Evolutionary conservation across 2,797 vertebrate genomes (phyloP).

Genomic region (Sternotherus odoratus): DNA sequence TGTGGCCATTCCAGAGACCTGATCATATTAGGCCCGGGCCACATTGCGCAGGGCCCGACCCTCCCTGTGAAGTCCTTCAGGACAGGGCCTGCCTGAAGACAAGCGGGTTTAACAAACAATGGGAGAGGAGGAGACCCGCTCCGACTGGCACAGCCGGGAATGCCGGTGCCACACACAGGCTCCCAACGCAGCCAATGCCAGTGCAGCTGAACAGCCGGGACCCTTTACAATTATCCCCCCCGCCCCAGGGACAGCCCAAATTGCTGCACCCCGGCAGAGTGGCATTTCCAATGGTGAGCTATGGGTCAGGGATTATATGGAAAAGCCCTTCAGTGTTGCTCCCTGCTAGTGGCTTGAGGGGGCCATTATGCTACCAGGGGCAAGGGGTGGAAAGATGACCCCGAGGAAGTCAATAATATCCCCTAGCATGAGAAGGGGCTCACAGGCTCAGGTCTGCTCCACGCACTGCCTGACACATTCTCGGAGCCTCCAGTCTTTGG

Average conservation of each 20-base stretch:
- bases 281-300: fast-evolving
- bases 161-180: background rate
- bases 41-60: background rate
- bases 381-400: background rate
- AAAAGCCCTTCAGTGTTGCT: background rate
- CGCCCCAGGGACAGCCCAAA: background rate
- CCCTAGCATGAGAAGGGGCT: background rate
- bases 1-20: background rate
- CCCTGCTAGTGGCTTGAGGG: background rate
- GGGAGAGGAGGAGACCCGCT: background rate
- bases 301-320: fast-evolving
- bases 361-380: background rate
- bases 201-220: background rate
- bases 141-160: background rate
- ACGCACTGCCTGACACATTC: too few species aligned
- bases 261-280: background rate
- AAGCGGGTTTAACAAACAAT: background rate
- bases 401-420: background rate
- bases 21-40: background rate
- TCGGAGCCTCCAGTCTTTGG: background rate
- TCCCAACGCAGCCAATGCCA: background rate
- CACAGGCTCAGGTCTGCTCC: background rate
- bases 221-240: background rate
- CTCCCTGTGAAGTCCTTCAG: background rate
- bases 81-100: background rate